phyloP scores from a whole-genome alignment of 1,140 invertebrate species.

The Drosophila repleta region DNA sequence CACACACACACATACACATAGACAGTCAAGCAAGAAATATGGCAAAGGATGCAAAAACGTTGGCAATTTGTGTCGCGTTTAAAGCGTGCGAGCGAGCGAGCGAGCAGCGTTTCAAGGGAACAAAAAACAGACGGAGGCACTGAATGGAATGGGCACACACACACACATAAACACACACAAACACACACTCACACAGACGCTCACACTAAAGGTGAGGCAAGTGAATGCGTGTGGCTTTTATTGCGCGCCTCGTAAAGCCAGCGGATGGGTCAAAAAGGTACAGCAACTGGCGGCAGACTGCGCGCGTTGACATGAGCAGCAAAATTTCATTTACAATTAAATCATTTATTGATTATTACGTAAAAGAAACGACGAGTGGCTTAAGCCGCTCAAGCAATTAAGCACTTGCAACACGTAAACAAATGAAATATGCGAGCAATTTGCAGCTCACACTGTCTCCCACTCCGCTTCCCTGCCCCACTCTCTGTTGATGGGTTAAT shows the following conservation, averaged over 20 bases:
- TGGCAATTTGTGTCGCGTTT: constrained; percentile 79
- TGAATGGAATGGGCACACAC: constrained; percentile 8
- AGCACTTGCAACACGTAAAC: background rate
- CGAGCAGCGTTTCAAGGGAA: constrained; percentile 25
- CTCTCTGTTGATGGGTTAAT: constrained; percentile 12
- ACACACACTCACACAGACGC: background rate
- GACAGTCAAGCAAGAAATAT: constrained; percentile 59
- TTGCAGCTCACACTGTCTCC: background rate
- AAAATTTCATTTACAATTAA: constrained; percentile 28
- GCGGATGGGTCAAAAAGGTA: background rate
- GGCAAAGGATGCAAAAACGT: constrained; percentile 80
- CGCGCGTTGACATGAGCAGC: constrained; percentile 63
- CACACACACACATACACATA: background rate
- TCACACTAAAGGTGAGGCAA: constrained; percentile 45
- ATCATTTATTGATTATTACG: constrained; percentile 10
- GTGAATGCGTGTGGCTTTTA: constrained; percentile 73
- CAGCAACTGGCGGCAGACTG: constrained; percentile 69
- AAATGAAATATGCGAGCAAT: background rate
- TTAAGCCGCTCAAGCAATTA: background rate
- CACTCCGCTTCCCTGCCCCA: background rate
- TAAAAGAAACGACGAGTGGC: constrained; percentile 1
- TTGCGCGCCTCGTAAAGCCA: constrained; percentile 42
- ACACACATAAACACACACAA: background rate
- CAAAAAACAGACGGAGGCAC: constrained; percentile 20
- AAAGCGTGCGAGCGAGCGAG: constrained; percentile 11